phyloP scores from a whole-genome alignment of 2,888 invertebrate genomes.

The Carterocephalus palaemon region DNA sequence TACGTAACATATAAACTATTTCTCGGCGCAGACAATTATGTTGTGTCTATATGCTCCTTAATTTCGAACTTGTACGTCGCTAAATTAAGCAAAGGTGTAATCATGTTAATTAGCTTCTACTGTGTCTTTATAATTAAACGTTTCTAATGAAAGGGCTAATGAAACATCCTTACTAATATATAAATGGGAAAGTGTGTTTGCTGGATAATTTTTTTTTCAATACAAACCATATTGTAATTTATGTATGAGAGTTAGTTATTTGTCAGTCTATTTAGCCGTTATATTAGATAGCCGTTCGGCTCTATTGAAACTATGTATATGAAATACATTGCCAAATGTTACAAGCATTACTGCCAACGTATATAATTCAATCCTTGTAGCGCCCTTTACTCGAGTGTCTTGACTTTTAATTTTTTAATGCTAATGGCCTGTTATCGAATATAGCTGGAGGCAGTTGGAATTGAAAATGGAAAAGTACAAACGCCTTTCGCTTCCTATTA shows the following conservation, averaged over 20 bases:
- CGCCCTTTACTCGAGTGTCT: slow-evolving; percentile 10
- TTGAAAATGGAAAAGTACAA: slow-evolving; percentile 13
- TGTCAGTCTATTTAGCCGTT: too few species aligned
- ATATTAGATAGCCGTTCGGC: too few species aligned
- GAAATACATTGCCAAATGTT: too few species aligned
- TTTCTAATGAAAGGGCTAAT: too few species aligned
- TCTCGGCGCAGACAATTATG: slow-evolving; percentile 7
- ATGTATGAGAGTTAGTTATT: too few species aligned
- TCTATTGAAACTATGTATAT: too few species aligned
- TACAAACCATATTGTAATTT: too few species aligned
- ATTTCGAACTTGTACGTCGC: slow-evolving; percentile 8
- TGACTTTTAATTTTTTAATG: slow-evolving; percentile 22
- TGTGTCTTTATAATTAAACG: too few species aligned
- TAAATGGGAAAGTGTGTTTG: too few species aligned
- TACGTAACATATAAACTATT: slow-evolving; percentile 4
- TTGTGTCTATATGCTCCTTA: slow-evolving; percentile 5
- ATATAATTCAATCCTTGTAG: slow-evolving; percentile 10
- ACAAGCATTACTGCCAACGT: too few species aligned
- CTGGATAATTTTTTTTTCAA: too few species aligned
- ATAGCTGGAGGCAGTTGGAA: slow-evolving; percentile 18
- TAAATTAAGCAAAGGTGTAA: slow-evolving; percentile 9
- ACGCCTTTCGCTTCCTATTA: slow-evolving; percentile 16
- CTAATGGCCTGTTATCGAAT: slow-evolving; percentile 19
- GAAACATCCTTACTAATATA: too few species aligned
- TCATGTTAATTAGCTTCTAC: slow-evolving; percentile 16